Conservation (phyloP, 2,888 invertebrate species). For the Lasioglossum leucozonium region DNA sequence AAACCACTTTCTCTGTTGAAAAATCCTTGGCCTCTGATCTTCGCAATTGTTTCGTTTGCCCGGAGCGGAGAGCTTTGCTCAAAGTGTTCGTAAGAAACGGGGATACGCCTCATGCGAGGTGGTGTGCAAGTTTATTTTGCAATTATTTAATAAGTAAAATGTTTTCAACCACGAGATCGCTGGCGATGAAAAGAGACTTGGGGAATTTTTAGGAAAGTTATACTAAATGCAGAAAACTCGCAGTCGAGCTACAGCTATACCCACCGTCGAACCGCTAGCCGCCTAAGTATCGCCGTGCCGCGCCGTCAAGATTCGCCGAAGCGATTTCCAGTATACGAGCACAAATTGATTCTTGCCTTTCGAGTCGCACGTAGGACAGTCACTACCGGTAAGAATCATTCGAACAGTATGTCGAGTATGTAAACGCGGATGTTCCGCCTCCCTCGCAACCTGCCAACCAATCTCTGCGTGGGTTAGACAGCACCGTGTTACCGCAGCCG, state of each 20-base stretch:
- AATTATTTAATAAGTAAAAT: too few species aligned
- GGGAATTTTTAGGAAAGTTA: too few species aligned
- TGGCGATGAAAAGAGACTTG: too few species aligned
- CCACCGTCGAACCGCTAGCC: background rate
- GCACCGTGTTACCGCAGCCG: constrained; percentile 64
- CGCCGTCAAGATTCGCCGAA: background rate
- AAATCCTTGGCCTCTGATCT: background rate
- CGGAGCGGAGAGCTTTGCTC: background rate
- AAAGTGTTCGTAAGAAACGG: too few species aligned
- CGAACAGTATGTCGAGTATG: background rate
- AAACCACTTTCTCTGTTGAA: background rate
- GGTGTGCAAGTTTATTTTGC: too few species aligned
- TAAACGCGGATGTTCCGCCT: constrained; percentile 48
- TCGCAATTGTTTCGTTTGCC: background rate
- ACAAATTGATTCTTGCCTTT: constrained; percentile 6
- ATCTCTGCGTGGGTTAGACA: constrained; percentile 64
- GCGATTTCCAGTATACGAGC: background rate
- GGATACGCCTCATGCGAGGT: too few species aligned
- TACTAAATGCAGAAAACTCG: background rate
- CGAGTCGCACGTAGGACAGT: background rate
- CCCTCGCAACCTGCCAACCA: constrained; percentile 32
- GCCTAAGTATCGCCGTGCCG: background rate
- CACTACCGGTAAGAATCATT: constrained; percentile 5
- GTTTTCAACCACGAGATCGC: too few species aligned
- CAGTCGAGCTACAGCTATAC: background rate